Evolutionary conservation across 1,140 invertebrate genomes (phyloP), one percentile per base, ranked within the genome.

Genomic region (Myzus persicae): DNA sequence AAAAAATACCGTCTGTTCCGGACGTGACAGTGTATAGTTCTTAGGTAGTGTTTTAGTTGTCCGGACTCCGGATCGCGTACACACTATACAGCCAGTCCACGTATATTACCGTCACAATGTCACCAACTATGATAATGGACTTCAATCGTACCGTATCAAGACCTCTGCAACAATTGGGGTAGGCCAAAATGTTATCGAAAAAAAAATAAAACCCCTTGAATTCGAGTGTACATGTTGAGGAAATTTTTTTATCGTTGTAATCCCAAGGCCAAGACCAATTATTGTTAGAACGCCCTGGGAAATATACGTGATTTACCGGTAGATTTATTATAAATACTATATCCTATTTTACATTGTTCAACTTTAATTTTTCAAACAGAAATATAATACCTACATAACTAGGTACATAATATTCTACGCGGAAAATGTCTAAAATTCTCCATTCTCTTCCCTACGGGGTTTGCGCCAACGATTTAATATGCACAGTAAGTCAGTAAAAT

Each of bases 21-120:
- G 46, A 89, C 88, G 88, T 44, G 24, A 51, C 48, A 40, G n/a
- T 11, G 36, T n/a, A 76, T 76, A 26, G 18, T 81, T 42, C 20
- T 0, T 40, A 82, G 42, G 90, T 93, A 93, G 91, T 93, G 81
- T 93, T 82, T 93, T 93, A 93, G 91, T 93, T 54, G 81, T 84
- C 76, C 44, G 46, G 76, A 59, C 51, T 67, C 38, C 24, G 89
- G 54, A 90, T 44, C 38, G 87, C 20, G 36, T 26, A 9, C 82
- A 20, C n/a, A n/a, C n/a, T n/a, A n/a, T n/a, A n/a, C 44, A 4
- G 18, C n/a, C 59, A 76, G n/a, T 51, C 48, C 87, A 48, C 87
- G 18, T 42, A 46, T 88, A 91, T 36, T n/a, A n/a, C 59, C 36
- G 8, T 40, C 18, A 54, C 0, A 20, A 84, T 93, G 76, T 93